Evolutionary conservation across 2,113 vertebrate genomes (phyloP).

Genomic region (Pterophyllum scalare): DNA sequence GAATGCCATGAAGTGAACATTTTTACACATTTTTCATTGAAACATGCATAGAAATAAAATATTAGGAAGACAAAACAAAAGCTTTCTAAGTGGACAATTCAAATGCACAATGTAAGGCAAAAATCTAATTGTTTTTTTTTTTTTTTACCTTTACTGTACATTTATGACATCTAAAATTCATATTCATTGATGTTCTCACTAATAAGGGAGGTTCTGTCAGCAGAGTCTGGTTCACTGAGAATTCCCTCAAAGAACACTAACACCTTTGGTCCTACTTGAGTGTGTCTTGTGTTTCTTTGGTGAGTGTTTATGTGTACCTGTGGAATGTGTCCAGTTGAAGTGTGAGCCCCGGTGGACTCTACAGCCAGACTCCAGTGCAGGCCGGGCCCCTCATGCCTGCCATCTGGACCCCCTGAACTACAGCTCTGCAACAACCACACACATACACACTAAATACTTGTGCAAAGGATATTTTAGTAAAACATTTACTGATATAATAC

Average conservation of each 20-base stretch:
- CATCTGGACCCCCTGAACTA: constrained; percentile 80
- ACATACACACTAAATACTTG: constrained; percentile 29
- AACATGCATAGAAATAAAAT: neutral
- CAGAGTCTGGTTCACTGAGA: neutral
- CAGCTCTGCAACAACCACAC: constrained; percentile 68
- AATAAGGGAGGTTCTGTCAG: neutral
- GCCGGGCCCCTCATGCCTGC: constrained; percentile 80
- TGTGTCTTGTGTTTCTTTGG: neutral
- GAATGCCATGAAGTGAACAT: neutral
- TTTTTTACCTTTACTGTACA: neutral
- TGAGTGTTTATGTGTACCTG: constrained; percentile 71
- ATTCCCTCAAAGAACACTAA: neutral
- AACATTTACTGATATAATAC: neutral
- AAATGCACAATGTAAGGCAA: neutral
- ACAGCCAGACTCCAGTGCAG: constrained; percentile 81
- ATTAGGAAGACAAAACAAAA: accelerated
- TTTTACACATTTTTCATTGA: neutral
- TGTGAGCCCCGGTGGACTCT: constrained; percentile 80
- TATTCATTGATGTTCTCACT: neutral
- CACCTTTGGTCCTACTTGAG: neutral
- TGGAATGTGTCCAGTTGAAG: constrained; percentile 85
- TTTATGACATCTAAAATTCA: neutral
- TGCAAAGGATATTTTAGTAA: neutral
- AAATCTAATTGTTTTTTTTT: neutral
- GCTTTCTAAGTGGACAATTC: neutral